phyloP scores from a whole-genome alignment of 2,797 vertebrate species.

The Loris lydekkerianus region DNA sequence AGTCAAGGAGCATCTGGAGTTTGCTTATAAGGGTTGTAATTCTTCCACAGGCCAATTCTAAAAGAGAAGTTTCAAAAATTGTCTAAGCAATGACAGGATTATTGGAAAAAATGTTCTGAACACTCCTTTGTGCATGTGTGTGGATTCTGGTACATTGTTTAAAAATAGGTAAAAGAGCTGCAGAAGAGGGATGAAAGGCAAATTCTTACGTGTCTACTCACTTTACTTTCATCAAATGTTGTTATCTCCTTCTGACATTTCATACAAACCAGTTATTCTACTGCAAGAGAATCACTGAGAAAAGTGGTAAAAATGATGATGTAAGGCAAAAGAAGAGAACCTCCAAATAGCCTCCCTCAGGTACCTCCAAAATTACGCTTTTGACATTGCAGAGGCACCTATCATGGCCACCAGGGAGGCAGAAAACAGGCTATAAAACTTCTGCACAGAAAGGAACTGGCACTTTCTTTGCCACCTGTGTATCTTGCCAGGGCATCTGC shows the following conservation, averaged over 20 bases:
- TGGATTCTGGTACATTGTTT: neutral
- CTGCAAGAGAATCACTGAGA: neutral
- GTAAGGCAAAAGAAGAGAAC: neutral
- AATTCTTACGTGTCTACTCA: neutral
- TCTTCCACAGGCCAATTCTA: neutral
- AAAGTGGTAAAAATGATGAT: constrained; percentile 11
- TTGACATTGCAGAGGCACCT: neutral
- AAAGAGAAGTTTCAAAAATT: constrained; percentile 39
- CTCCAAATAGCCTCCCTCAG: neutral
- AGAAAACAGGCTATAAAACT: neutral
- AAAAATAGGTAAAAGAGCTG: constrained; percentile 36
- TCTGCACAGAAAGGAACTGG: neutral
- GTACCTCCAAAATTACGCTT: neutral
- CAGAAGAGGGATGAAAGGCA: constrained; percentile 30
- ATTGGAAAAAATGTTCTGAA: neutral
- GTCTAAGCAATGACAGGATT: neutral
- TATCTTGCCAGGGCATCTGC: constrained; percentile 1
- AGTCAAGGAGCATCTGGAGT: neutral
- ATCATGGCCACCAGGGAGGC: neutral
- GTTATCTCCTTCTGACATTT: neutral
- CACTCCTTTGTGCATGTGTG: neutral
- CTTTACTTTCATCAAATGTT: neutral
- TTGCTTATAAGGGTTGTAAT: neutral
- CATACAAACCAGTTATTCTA: neutral
- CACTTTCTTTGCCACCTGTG: neutral